Base-by-base conservation (phyloP, 2,797 vertebrate species). In the Neosalanx taihuensis region DNA sequence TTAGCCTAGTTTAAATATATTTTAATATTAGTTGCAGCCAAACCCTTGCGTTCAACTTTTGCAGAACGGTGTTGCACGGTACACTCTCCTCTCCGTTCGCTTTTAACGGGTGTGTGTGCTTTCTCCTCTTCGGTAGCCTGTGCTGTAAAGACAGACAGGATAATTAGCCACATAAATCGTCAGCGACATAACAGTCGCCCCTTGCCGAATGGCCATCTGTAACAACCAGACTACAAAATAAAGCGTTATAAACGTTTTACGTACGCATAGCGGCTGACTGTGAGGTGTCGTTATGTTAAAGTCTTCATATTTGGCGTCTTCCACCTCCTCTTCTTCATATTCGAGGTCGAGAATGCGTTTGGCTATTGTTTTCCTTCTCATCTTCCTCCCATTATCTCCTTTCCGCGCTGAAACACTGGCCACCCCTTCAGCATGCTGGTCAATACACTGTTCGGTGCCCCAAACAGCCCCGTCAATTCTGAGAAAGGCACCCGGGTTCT, bases 341-440 rank as follows among this genome's bases (percentile, higher is more conserved):
- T 72, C 77, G 58, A 61, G 73, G 61, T 80, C 75, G 59, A 81
- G 68, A 60, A 81, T 67, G 61, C 78, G 78, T 69, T 78, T 79
- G 6, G 81, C 79, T 56, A 68, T 74, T 71, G 81, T 85, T 79
- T 83, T 83, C 62, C 83, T 76, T 74, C 83, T 82, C 80, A 84
- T 84, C 75, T 80, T 75, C 71, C 67, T 59, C 59, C 74, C 80
- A 84, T 84, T 73, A 78, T 78, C 41, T 61, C 64, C 69, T 74
- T 49, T 69, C 67, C 70, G 70, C 77, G 51, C 67, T 37, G 70
- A 68, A 61, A 70, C 49, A 58, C 37, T n/a, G 73, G 62, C 74
- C 53, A 70, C 37, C 68, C 57, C 66, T 78, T 69, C 57, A 69
- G 73, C 69, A 76, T 78, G 73, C 67, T 75, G 68, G 64, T 72